Conservation (phyloP, 2,888 invertebrate genomes). For the Spilosoma lubricipeda region DNA sequence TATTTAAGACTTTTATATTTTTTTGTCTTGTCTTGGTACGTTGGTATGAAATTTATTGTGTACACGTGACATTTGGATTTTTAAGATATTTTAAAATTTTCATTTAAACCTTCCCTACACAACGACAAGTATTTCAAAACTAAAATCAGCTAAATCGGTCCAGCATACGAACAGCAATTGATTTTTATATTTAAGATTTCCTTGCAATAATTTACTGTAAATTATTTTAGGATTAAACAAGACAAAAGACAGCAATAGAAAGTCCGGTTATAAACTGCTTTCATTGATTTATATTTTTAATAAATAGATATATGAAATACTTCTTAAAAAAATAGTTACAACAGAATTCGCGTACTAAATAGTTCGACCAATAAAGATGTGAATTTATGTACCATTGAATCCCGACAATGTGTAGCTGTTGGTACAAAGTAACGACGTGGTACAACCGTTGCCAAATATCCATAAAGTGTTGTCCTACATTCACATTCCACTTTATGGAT, state of each 20-base stretch:
- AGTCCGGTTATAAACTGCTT: background rate
- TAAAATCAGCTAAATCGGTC: too few relatives aligned
- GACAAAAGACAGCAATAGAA: too few relatives aligned
- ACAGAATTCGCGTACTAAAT: constrained; percentile 2
- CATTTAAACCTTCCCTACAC: too few relatives aligned
- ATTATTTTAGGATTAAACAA: background rate
- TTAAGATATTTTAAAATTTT: too few relatives aligned
- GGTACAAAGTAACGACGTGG: constrained; percentile 19
- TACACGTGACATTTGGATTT: too few relatives aligned
- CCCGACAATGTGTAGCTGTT: constrained; percentile 23
- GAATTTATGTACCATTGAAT: constrained; percentile 20
- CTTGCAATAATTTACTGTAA: background rate
- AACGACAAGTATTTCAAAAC: too few relatives aligned
- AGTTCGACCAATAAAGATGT: constrained; percentile 16
- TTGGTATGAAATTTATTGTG: background rate
- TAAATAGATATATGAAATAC: background rate
- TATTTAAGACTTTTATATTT: background rate
- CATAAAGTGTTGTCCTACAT: constrained; percentile 43
- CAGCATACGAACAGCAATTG: too few relatives aligned
- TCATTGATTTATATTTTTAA: background rate
- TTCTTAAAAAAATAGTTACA: background rate
- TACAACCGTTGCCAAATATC: constrained; percentile 36
- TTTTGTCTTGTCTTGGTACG: background rate
- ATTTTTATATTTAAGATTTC: too few relatives aligned
- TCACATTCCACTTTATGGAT: constrained; percentile 33